These are phyloP conservation scores for Nemotelus pantherinus DNA, from an alignment of 2,888 invertebrate genomes.

Conservation along the genomic window DNA sequence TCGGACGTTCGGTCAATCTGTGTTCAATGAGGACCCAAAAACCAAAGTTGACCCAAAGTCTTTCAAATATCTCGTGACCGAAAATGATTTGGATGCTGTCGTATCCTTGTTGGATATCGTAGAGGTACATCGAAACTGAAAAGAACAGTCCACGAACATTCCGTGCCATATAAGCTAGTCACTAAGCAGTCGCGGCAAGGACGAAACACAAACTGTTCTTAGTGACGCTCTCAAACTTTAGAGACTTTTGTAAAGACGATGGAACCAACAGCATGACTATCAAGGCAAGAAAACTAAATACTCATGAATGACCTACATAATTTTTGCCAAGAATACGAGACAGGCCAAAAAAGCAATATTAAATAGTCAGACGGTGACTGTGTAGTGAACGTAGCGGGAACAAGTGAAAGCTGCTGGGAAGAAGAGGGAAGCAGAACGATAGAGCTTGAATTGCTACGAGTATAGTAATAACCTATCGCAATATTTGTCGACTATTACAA, in stretches of 20 bases:
- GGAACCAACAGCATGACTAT: conserved; percentile 36
- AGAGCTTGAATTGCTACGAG: background rate
- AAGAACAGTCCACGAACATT: conserved; percentile 2
- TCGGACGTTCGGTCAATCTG: background rate
- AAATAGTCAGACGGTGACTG: background rate
- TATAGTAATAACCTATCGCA: conserved; percentile 30
- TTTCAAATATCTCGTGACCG: conserved; percentile 14
- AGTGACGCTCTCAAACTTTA: background rate
- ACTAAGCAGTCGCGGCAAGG: background rate
- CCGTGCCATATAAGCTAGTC: background rate
- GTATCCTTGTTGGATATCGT: conserved; percentile 24
- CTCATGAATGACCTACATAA: conserved; percentile 48
- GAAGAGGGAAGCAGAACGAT: conserved; percentile 5
- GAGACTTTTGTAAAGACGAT: conserved; percentile 31
- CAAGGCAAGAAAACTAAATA: conserved; percentile 49
- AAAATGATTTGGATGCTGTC: conserved; percentile 9
- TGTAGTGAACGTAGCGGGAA: background rate
- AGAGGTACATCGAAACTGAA: conserved; percentile 17
- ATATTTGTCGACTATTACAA: conserved; percentile 24
- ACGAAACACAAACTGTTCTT: background rate
- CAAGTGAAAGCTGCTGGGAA: background rate
- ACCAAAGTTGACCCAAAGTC: conserved; percentile 6
- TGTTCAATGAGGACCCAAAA: conserved; percentile 40
- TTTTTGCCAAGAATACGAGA: conserved; percentile 45
- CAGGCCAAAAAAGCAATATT: conserved; percentile 39